Conservation (phyloP, 2,888 invertebrate species). For the Parascotia fuliginaria region DNA sequence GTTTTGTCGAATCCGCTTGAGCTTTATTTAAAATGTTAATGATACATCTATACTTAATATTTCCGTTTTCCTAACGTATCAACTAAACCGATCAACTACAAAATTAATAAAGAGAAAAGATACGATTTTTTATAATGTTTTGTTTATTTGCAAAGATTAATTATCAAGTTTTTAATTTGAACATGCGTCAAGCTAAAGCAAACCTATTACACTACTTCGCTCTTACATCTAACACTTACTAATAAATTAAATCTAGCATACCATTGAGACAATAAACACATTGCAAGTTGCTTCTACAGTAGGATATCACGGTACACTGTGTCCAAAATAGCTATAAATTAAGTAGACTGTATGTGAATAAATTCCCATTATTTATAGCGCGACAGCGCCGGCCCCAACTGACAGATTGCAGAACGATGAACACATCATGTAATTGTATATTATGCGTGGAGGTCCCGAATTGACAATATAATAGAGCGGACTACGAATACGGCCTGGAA, state of each 20-base stretch:
- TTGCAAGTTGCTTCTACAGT: constrained; percentile 36
- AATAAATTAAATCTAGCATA: not conserved
- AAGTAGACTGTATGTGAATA: constrained; percentile 66
- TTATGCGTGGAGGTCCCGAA: constrained; percentile 66
- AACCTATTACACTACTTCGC: too few relatives aligned
- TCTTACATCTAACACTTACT: not conserved
- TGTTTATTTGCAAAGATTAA: too few relatives aligned
- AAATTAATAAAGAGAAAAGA: too few relatives aligned
- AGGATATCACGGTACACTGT: constrained; percentile 61
- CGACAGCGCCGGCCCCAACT: constrained; percentile 49
- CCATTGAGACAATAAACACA: constrained; percentile 9
- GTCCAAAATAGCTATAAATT: constrained; percentile 80
- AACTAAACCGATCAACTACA: too few relatives aligned
- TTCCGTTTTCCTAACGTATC: too few relatives aligned
- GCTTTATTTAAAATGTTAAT: too few relatives aligned
- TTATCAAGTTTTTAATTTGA: too few relatives aligned
- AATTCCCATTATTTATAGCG: constrained; percentile 75
- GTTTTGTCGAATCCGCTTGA: not conserved
- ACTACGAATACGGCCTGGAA: constrained; percentile 36
- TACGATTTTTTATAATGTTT: too few relatives aligned
- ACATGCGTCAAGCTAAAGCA: too few relatives aligned
- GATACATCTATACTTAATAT: too few relatives aligned
- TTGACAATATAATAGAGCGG: constrained; percentile 79
- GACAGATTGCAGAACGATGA: constrained; percentile 80
- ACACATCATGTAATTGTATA: constrained; percentile 82